Percentiles rank a stretch among this genome's conserved stretches.
Conservation (phyloP, 2,797 vertebrate genomes). For the Pristis pectinata region DNA sequence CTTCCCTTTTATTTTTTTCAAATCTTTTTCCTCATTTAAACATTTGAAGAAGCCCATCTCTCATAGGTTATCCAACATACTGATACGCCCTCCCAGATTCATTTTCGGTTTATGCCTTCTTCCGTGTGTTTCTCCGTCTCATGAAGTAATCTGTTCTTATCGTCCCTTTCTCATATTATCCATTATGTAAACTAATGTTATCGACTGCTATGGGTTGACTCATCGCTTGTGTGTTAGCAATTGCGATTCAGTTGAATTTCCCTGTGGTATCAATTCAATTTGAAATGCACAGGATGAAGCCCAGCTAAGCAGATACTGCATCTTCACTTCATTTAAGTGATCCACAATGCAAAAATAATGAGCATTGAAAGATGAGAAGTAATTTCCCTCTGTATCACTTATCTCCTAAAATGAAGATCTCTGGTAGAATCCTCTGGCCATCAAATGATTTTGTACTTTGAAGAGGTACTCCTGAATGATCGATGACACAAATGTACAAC, state of each 20-base stretch:
- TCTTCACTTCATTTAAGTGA: conserved; percentile 20
- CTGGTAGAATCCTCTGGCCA: neutral
- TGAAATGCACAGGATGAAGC: neutral
- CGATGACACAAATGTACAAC: neutral
- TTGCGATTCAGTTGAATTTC: neutral
- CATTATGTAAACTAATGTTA: neutral
- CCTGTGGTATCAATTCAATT: conserved; percentile 1
- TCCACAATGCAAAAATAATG: neutral
- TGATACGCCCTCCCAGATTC: neutral
- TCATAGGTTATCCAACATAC: neutral
- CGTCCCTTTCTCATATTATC: neutral
- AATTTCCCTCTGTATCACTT: neutral
- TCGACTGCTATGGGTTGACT: neutral
- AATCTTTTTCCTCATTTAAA: neutral
- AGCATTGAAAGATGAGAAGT: neutral
- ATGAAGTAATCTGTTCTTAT: neutral
- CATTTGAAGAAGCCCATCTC: neutral
- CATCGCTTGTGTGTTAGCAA: neutral
- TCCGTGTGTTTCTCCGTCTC: neutral
- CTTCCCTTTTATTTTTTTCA: neutral
- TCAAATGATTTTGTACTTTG: conserved; percentile 22
- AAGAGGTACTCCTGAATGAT: conserved; percentile 1
- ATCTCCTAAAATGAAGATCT: conserved; percentile 17
- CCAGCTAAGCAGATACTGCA: neutral
- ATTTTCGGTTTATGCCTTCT: neutral